These are phyloP conservation scores for Cercopithecus mitis DNA, from an alignment of 2,797 vertebrate species.

Conservation along the genomic window DNA sequence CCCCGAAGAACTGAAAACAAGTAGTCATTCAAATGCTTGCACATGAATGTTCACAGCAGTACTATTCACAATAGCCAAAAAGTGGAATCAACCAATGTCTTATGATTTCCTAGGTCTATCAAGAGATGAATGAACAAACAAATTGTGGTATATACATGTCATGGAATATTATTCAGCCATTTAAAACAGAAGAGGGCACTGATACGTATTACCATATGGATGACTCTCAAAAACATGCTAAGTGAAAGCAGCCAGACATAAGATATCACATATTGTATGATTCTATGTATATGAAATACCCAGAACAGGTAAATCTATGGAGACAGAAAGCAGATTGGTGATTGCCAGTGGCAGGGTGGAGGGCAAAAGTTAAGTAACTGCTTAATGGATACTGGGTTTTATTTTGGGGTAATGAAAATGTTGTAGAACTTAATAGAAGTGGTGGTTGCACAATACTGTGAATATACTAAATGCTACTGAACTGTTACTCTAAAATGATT, in stretches of 20 bases:
- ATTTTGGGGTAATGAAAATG: neutral
- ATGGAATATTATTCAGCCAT: neutral
- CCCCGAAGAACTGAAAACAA: neutral
- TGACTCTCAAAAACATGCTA: constrained; percentile 7
- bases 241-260: neutral
- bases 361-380: neutral
- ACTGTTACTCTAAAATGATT: neutral
- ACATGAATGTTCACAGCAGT: neutral
- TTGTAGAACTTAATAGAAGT: neutral
- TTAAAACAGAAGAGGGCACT: neutral
- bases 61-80: neutral
- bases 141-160: neutral
- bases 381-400: neutral
- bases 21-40: neutral
- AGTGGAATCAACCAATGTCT: neutral
- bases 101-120: neutral
- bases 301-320: neutral
- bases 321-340: neutral
- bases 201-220: neutral
- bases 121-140: neutral
- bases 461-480: neutral
- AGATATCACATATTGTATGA: neutral
- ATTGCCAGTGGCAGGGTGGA: neutral
- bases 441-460: neutral
- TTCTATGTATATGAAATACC: neutral